A percentile compares a stretch with the other conserved stretches of the same genome.
Evolutionary conservation across 2,797 vertebrate species (phyloP).

Genomic region (Chlorospingus flavigularis): DNA sequence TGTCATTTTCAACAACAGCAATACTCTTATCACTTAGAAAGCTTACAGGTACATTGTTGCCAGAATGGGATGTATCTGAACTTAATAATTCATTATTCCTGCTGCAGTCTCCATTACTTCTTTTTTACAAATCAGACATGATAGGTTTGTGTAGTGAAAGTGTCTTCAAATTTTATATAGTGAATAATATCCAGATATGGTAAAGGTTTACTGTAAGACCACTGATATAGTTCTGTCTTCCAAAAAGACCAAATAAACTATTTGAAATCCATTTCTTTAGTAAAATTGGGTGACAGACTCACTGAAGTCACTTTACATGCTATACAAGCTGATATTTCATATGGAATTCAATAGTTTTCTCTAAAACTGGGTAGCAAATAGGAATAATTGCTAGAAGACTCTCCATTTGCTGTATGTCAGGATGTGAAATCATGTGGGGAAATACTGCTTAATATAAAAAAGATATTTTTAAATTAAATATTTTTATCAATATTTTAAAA

Average conservation of each 20-base stretch:
- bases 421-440: not conserved
- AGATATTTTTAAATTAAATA: not conserved
- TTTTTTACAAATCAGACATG: not conserved
- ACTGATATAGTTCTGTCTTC: not conserved
- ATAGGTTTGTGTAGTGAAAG: not conserved
- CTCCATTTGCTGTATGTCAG: not conserved
- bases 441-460: not conserved
- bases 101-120: not conserved
- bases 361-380: not conserved
- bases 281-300: not conserved
- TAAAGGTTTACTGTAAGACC: not conserved
- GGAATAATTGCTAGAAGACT: not conserved
- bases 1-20: not conserved
- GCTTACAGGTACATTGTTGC: not conserved
- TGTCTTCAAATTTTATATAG: not conserved
- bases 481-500: not conserved
- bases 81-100: not conserved
- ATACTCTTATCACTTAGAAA: not conserved
- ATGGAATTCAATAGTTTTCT: not conserved
- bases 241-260: not conserved
- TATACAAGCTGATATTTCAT: not conserved
- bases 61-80: not conserved
- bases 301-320: not conserved
- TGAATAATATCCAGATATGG: not conserved
- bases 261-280: not conserved